Base-by-base conservation (phyloP, 2,113 vertebrate species). In the Herpailurus yagouaroundi region DNA sequence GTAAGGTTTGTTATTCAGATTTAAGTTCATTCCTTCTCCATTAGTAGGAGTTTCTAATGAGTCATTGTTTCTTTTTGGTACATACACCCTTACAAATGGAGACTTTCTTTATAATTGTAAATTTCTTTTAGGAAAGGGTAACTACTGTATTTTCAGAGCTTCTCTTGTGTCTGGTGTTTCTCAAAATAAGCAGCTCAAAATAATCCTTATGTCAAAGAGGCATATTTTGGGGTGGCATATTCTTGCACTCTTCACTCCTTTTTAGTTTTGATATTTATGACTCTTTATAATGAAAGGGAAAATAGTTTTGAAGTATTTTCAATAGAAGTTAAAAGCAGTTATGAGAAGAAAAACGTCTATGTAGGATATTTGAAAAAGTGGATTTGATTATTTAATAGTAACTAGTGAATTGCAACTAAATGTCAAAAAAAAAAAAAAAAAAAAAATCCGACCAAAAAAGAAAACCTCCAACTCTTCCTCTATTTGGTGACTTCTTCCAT, bases 341-440 rank as follows among this genome's bases (percentile, higher is more conserved):
- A 18, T 83, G 73, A 95, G 66, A 77, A 91, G 74, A 94, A 92
- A 33, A 1, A 16, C 11, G 8, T 29, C 21, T 63, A 4, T 82
- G 60, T 21, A 93, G 29, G 23, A 52, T 63, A 63, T 79, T 64
- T 94, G 25, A 21, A 83, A 83, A 95, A 68, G 1, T 12, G 1
- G 4, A 41, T 48, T 88, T 92, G 89, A 82, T 48, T 71, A 63
- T 83, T 90, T 94, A 77, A 76, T 29, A 95, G 82, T 27, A 86
- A 45, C 12, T 60, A 23, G 3, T 87, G 8, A 79, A 69, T 92
- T 89, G 7, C 6, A 94, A 69, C 4, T 71, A 81, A 80, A 82
- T 92, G 14, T 77, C 50, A 92, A 52, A 38, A 96, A 94, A 77
- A 66, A 79, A 31, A 66, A 55, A 18, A 18, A 55, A 15, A 18